Conservation (phyloP, 2,797 vertebrate genomes). For the Helicolenus hilgendorfi region DNA sequence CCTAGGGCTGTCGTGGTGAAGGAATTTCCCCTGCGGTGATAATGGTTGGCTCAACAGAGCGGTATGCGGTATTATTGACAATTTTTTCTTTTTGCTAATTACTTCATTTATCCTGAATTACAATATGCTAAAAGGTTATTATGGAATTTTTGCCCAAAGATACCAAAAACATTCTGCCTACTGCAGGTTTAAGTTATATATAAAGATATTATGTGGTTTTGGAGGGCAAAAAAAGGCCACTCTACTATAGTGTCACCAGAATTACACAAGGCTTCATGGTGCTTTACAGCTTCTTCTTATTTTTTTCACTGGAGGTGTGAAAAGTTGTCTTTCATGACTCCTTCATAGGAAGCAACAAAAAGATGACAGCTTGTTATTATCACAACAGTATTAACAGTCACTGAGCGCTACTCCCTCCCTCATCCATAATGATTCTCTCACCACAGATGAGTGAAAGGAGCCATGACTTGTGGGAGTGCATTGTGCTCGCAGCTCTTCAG, state of each 20-base stretch:
- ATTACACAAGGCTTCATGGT: not conserved
- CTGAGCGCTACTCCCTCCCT: slow-evolving; percentile 15
- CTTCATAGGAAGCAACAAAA: slow-evolving; percentile 21
- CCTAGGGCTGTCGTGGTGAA: no score
- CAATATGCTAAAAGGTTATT: no score
- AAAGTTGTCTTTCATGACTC: slow-evolving; percentile 5
- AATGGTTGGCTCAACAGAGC: no score
- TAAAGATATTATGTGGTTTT: no score
- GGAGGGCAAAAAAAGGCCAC: no score
- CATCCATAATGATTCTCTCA: slow-evolving; percentile 22
- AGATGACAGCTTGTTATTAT: slow-evolving; percentile 49
- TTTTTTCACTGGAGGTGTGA: slow-evolving; percentile 29
- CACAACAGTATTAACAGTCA: slow-evolving; percentile 48
- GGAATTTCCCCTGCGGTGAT: no score
- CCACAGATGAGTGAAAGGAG: slow-evolving; percentile 38
- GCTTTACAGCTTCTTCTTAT: not conserved
- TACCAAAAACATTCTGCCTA: no score
- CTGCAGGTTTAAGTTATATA: no score
- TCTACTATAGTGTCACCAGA: no score
- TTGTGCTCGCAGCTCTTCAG: slow-evolving; percentile 17
- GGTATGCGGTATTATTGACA: not conserved
- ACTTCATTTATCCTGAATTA: no score
- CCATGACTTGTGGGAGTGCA: slow-evolving; percentile 35
- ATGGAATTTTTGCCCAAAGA: no score
- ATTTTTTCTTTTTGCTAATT: not conserved